Base-by-base conservation (phyloP, 2,113 vertebrate species). In the Fulica atra region DNA sequence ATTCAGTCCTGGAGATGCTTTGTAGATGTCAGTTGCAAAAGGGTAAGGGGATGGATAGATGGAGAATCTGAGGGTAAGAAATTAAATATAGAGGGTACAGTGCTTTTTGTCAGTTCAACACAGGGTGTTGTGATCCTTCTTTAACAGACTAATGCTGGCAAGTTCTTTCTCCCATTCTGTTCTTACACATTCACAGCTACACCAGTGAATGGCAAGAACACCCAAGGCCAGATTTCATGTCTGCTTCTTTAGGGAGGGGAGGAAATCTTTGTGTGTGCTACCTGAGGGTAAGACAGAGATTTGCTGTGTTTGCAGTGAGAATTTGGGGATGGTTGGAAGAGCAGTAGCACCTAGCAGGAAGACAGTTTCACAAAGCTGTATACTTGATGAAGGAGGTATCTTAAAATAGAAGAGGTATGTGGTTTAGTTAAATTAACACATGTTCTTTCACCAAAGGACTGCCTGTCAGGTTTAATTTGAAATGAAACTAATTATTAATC, bases 391-490 rank as follows among this genome's bases (percentile, higher is more conserved):
- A 78, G 82, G 53, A 31, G 5, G 21, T 83, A 26, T 88, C 92
- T 83, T 81, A 93, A 92, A 51, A 59, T 44, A 78, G 85, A 68
- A 73, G 46, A 33, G 7, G 31, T 72, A 54, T 65, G 79, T 84
- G 79, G 76, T 88, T 95, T 88, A 65, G 85, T 96, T 83, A 40
- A 96, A 97, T 98, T 97, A 97, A 96, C 97, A 96, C 88, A 42
- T 96, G 97, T 97, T 97, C 92, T 93, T 89, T 97, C 95, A 95
- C 97, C 97, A 70, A 93, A 98, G 94, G 97, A 98, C 86, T 91
- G 97, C 96, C 95, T 98, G 98, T 98, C 98, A 95, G 69, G 93
- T 96, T 96, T 96, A 96, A 96, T 98, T 97, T 97, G 93, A 92
- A 82, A 88, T 84, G 71, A 96, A 94, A 93, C 94, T 92, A 94